These are phyloP conservation scores for Tragelaphus buxtoni DNA, from an alignment of 2,113 vertebrate genomes.

Conservation along the genomic window DNA sequence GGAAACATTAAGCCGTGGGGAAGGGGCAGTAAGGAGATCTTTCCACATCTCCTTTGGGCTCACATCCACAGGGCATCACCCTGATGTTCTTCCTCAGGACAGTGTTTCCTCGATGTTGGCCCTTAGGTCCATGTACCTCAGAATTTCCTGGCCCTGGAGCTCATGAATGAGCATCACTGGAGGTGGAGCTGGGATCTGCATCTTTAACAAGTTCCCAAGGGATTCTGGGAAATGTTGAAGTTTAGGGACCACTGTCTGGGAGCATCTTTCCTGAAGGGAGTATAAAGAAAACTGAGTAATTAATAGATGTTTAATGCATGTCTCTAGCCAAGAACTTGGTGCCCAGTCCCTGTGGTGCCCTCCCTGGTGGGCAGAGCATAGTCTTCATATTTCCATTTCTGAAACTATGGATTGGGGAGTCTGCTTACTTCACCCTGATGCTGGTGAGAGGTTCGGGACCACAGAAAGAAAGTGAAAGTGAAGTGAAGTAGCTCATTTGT, in stretches of 20 bases:
- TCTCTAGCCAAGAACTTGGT: background rate
- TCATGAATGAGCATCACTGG: background rate
- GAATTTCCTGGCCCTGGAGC: background rate
- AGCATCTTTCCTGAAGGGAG: background rate
- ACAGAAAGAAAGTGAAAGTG: background rate
- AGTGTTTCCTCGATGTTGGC: background rate
- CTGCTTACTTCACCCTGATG: background rate
- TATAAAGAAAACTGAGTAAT: background rate
- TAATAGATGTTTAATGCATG: background rate
- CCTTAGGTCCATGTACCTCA: background rate
- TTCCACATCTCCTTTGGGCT: background rate
- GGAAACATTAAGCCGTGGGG: background rate
- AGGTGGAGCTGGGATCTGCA: background rate
- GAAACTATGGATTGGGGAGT: background rate
- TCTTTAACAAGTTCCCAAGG: slow-evolving; percentile 27
- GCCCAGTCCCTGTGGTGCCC: background rate
- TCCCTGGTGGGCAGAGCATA: background rate
- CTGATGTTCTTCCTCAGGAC: background rate
- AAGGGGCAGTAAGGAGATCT: background rate
- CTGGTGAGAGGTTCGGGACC: background rate
- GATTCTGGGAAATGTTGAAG: background rate
- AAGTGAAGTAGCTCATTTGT: no score
- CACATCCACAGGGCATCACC: background rate
- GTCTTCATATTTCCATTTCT: background rate
- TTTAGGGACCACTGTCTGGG: background rate